Percentiles rank a stretch among this genome's conserved stretches.
Evolutionary conservation across 2,888 invertebrate genomes (phyloP).

Genomic region (Andrena praecox): DNA sequence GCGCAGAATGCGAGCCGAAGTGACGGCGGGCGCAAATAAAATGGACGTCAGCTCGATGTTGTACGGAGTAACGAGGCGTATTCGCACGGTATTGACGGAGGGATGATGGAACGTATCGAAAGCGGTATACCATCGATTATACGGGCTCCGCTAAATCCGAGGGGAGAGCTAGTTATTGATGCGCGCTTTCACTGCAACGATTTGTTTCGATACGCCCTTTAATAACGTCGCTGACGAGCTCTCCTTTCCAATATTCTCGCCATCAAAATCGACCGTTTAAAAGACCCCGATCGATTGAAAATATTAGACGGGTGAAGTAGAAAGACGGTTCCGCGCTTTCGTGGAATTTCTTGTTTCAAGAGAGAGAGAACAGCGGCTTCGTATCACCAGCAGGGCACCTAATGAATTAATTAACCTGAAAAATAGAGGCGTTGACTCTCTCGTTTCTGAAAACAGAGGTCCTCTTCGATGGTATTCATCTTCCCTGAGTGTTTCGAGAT

Average conservation of each 20-base stretch:
- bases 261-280: not conserved
- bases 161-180: constrained; percentile 48
- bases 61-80: constrained; percentile 57
- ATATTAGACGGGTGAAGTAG: not conserved
- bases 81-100: constrained; percentile 55
- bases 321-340: not conserved
- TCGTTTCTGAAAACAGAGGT: not conserved
- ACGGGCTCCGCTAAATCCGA: constrained; percentile 52
- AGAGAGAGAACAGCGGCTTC: constrained; percentile 13
- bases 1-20: not conserved
- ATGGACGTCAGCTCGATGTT: constrained; percentile 42
- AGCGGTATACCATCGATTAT: constrained; percentile 62
- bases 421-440: not conserved
- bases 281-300: not conserved
- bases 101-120: constrained; percentile 61
- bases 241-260: constrained; percentile 5
- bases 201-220: constrained; percentile 48
- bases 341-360: not conserved
- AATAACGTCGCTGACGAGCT: constrained; percentile 4
- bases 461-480: not conserved
- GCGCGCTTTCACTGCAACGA: constrained; percentile 39
- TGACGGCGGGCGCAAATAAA: constrained; percentile 36
- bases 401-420: not conserved
- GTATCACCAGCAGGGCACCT: not conserved
- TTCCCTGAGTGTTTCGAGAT: too few relatives aligned